Conservation (phyloP, 2,888 invertebrate genomes). For the Melipona beecheii region DNA sequence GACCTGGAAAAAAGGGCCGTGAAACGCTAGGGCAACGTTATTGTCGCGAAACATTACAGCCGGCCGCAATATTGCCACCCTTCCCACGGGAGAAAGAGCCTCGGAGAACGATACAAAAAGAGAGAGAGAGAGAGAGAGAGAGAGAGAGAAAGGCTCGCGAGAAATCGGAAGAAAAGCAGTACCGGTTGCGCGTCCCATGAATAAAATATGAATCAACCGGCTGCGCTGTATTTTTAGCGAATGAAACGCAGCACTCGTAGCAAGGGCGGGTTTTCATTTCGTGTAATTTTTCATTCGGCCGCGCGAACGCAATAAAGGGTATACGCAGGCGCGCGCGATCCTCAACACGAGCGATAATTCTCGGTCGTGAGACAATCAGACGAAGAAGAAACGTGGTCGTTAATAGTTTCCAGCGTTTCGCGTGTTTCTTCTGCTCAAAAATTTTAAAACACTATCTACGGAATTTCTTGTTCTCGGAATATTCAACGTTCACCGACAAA, state of each 20-base stretch:
- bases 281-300: conserved; percentile 38
- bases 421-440: neutral
- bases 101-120: neutral
- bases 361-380: neutral
- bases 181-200: conserved; percentile 29
- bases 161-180: conserved; percentile 24
- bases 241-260: conserved; percentile 16
- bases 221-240: conserved; percentile 23
- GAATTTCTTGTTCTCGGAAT: too few species aligned
- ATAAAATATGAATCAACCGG: conserved; percentile 51
- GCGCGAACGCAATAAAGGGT: conserved; percentile 27
- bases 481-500: too few species aligned
- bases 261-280: neutral
- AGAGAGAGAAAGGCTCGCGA: neutral
- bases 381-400: neutral
- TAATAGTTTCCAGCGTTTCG: neutral
- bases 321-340: neutral
- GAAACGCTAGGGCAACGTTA: conserved; percentile 3
- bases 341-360: conserved; percentile 43
- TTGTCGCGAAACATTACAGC: conserved; percentile 42
- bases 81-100: neutral
- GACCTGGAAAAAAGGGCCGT: neutral
- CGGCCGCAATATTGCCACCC: conserved; percentile 21
- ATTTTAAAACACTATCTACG: too few species aligned
- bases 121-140: too few species aligned